These are phyloP conservation scores for Melanerpes aurifrons DNA, from an alignment of 2,113 vertebrate species.

Conservation along the genomic window DNA sequence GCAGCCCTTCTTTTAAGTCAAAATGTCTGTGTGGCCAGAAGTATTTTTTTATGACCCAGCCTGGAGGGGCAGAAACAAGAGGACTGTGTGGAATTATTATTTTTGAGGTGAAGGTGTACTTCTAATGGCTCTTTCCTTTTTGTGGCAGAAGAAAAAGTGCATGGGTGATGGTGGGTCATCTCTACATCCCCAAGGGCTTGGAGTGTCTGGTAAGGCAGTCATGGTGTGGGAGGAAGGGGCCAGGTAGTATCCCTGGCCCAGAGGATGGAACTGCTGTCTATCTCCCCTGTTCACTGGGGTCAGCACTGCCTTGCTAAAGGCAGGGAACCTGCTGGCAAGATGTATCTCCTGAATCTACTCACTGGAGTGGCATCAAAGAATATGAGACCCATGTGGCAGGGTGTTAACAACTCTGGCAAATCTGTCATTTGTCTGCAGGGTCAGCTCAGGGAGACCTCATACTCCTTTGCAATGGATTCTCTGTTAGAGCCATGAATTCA, in stretches of 20 bases:
- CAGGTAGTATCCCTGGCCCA: neutral
- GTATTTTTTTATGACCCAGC: rapidly evolving
- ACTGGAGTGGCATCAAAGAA: neutral
- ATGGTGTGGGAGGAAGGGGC: neutral
- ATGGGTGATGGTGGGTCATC: neutral
- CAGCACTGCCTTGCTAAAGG: neutral
- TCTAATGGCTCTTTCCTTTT: neutral
- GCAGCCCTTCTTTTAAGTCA: neutral
- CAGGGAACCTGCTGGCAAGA: neutral
- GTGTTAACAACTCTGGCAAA: neutral
- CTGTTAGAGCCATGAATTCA: neutral
- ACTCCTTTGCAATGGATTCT: neutral
- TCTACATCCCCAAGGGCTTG: rapidly evolving
- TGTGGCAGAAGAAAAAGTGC: neutral
- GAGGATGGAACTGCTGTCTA: rapidly evolving
- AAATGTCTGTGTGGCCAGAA: neutral
- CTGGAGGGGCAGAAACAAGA: neutral
- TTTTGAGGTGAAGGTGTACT: neutral
- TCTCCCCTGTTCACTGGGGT: neutral
- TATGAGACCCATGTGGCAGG: rapidly evolving
- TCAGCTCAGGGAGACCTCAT: neutral
- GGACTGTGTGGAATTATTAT: rapidly evolving
- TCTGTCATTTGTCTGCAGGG: too few species aligned
- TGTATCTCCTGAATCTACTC: neutral
- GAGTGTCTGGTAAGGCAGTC: neutral